Evolutionary conservation across 53 echinoderm and acorn worm genomes (phyloP).

Genomic region (Luidia sarsii): DNA sequence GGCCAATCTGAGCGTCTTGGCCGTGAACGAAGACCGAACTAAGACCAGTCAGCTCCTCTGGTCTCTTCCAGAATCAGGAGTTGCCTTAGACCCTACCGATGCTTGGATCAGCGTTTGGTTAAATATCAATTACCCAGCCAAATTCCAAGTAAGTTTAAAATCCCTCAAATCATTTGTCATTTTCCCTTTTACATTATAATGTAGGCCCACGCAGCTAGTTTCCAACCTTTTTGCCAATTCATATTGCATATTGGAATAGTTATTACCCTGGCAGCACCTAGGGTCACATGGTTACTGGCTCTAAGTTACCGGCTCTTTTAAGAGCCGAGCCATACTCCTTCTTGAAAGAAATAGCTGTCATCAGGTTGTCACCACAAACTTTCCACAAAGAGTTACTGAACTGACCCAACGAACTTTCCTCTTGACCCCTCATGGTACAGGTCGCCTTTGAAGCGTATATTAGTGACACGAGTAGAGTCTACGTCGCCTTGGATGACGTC

Average conservation of each 20-base stretch:
- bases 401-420: too few relatives aligned
- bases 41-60: not conserved
- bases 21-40: not conserved
- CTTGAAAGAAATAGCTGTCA: too few relatives aligned
- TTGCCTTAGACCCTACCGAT: not conserved
- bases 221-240: too few relatives aligned
- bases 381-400: too few relatives aligned
- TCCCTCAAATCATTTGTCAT: not conserved
- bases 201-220: too few relatives aligned
- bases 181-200: not conserved
- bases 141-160: not conserved
- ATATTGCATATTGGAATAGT: too few relatives aligned
- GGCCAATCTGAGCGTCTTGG: not conserved
- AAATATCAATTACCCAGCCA: not conserved
- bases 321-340: too few relatives aligned
- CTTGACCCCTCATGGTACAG: too few relatives aligned
- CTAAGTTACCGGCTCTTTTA: too few relatives aligned
- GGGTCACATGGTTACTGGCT: too few relatives aligned
- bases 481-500: constrained; percentile 5
- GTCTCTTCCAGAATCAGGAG: not conserved
- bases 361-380: too few relatives aligned
- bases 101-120: not conserved
- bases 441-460: constrained; percentile 2
- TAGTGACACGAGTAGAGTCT: not conserved
- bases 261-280: too few relatives aligned